Evolutionary conservation across 1,140 invertebrate genomes (phyloP), one percentile per base, ranked within the genome.

Genomic region (Pogonomyrmex californicus): DNA sequence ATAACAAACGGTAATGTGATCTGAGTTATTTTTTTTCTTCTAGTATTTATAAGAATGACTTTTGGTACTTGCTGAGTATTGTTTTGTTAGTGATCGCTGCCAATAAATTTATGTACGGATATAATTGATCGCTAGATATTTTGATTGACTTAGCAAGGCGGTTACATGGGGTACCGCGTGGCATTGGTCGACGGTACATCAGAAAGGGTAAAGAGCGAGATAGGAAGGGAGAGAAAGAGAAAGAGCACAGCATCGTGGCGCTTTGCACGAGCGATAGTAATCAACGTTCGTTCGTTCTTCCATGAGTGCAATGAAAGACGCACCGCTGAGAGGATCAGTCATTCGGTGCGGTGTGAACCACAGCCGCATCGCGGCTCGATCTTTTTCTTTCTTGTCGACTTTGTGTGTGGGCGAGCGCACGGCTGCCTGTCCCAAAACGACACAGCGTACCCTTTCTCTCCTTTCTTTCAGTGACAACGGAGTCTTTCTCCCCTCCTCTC

Each of bases 321-420:
- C 88, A 91, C 88, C 87, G 94, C 91, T 94, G 94, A 94, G 92
- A 93, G 93, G 90, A 94, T 94, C 93, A 94, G 93, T 94, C 93
- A 94, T 76, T 91, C 88, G 66, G 68, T 36, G 73, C 77, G 85
- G 87, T 88, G 88, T 85, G 87, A 91, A 91, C 87, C 86, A 86
- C 87, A 73, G 68, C 70, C 87, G 68, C 83, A 87, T 90, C 88
- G 71, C 88, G 77, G 75, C 78, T 58, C 86, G 83, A 87, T 91
- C 86, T 90, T 91, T 86, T 89, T 89, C 85, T 91, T 87, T 87
- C 85, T 54, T 87, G 85, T 91, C 87, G 87, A 75, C 88, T 86
- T 91, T 90, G 82, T 86, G 91, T 90, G 91, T 92, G 90, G 91
- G 89, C 91, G 92, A 77, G 51, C 49, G 51, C 23, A 23, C 47